phyloP scores from a whole-genome alignment of 2,113 vertebrate species.

The Aphelocoma coerulescens region DNA sequence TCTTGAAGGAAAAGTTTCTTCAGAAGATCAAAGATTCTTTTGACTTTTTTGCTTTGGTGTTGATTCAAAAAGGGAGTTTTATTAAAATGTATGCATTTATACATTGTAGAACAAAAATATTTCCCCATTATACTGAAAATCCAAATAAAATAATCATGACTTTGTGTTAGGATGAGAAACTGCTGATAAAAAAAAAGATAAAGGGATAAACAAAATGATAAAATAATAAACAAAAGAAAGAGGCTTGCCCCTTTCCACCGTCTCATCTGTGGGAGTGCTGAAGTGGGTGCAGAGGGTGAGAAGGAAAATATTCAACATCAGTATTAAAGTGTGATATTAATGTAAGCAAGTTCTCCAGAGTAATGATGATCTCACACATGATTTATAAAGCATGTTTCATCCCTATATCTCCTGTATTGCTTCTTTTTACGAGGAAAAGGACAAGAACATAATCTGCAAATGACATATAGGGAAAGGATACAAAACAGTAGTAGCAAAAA shows the following conservation, averaged over 20 bases:
- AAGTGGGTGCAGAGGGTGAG: rapidly evolving
- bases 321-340: background rate
- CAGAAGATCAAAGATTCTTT: background rate
- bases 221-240: background rate
- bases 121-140: background rate
- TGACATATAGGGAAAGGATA: background rate
- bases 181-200: background rate
- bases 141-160: background rate
- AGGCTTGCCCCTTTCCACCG: background rate
- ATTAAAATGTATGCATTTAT: background rate
- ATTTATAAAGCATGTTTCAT: background rate
- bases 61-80: background rate
- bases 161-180: background rate
- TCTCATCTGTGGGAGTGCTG: background rate
- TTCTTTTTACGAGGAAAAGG: background rate
- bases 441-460: background rate
- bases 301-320: background rate
- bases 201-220: no score
- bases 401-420: background rate
- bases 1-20: background rate
- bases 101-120: background rate
- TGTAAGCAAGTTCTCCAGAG: background rate
- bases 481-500: background rate
- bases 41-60: background rate
- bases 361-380: background rate